phyloP scores from a whole-genome alignment of 2,113 vertebrate species.

The Crotalus tigris region DNA sequence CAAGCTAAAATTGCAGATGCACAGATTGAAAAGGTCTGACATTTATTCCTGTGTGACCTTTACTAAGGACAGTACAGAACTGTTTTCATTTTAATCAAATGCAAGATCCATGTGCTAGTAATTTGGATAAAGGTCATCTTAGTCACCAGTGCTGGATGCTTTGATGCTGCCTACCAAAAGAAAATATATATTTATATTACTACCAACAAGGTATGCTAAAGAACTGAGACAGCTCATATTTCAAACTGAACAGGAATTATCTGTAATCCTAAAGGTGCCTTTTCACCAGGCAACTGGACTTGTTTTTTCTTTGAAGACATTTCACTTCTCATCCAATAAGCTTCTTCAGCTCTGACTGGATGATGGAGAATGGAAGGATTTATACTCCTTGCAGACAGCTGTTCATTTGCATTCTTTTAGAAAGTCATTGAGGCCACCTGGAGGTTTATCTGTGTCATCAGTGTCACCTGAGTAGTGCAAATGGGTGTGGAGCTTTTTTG shows the following conservation, averaged over 20 bases:
- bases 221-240: not conserved
- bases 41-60: slow-evolving; percentile 59
- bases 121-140: slow-evolving; percentile 65
- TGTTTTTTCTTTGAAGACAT: too few species aligned
- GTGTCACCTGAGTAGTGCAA: too few species aligned
- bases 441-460: too few species aligned
- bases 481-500: too few species aligned
- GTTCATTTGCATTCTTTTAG: too few species aligned
- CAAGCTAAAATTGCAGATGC: slow-evolving; percentile 57
- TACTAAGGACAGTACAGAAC: slow-evolving; percentile 55
- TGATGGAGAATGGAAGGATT: too few species aligned
- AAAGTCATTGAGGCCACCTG: too few species aligned
- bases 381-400: too few species aligned
- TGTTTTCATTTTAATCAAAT: slow-evolving; percentile 51
- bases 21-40: slow-evolving; percentile 58
- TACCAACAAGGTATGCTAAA: slow-evolving; percentile 9
- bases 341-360: too few species aligned
- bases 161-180: slow-evolving; percentile 49
- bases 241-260: not conserved
- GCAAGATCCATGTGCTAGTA: slow-evolving; percentile 42
- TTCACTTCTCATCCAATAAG: too few species aligned
- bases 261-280: not conserved
- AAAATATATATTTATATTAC: slow-evolving; percentile 35
- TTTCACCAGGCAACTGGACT: too few species aligned
- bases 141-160: slow-evolving; percentile 46